Conservation (phyloP, 2,113 vertebrate genomes). For the Hippocampus mohnikei region DNA sequence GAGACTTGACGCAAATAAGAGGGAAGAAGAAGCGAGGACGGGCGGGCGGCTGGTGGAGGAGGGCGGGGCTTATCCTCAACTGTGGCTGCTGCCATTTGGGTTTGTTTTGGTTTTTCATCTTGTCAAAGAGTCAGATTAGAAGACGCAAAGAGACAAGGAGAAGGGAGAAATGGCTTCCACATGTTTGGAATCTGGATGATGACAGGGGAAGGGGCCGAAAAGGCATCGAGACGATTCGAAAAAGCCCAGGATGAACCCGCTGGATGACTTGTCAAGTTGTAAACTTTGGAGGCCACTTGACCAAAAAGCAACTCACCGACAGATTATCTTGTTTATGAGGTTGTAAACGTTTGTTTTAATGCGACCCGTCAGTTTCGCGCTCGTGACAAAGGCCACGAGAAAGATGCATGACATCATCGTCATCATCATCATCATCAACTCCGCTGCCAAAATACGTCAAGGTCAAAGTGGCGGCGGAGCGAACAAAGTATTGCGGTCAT, state of each 20-base stretch:
- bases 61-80: conserved; percentile 39
- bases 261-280: conserved; percentile 12
- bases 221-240: not conserved
- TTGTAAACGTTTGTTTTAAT: not conserved
- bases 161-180: conserved; percentile 75
- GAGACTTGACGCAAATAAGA: conserved; percentile 61
- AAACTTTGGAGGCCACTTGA: conserved; percentile 12
- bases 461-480: conserved; percentile 38
- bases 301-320: not conserved
- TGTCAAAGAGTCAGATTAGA: conserved; percentile 51
- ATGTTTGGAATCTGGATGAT: conserved; percentile 62
- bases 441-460: conserved; percentile 16
- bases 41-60: not conserved
- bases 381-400: not conserved
- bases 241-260: conserved; percentile 1
- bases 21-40: conserved; percentile 46
- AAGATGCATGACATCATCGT: not conserved
- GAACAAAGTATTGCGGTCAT: conserved; percentile 60
- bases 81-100: conserved; percentile 51
- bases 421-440: not conserved
- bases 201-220: conserved; percentile 16
- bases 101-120: conserved; percentile 30
- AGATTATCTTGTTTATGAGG: not conserved
- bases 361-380: not conserved
- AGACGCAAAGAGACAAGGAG: conserved; percentile 44